phyloP scores from a whole-genome alignment of 1,140 invertebrate genomes.

The Drosophila guanche region DNA sequence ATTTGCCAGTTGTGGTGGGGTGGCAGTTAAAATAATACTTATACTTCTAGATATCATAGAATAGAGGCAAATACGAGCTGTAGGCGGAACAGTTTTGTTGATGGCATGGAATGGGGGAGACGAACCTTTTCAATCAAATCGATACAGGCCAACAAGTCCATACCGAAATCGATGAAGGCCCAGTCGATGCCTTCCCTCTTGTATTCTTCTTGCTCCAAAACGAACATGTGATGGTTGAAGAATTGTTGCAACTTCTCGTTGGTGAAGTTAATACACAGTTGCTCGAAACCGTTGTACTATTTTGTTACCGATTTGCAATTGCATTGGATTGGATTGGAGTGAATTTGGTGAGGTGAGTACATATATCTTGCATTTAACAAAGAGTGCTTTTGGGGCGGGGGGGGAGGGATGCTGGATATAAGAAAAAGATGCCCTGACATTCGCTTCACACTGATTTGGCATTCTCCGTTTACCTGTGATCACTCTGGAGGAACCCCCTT shows the following conservation, averaged over 20 bases:
- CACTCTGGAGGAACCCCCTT: conserved; percentile 19
- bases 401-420: conserved; percentile 8
- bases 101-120: conserved; percentile 46
- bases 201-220: conserved; percentile 98
- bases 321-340: conserved; percentile 28
- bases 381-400: conserved; percentile 6
- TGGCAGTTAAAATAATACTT: conserved; percentile 17
- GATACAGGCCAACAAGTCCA: conserved; percentile 98
- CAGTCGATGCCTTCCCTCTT: conserved; percentile 97
- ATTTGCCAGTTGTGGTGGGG: conserved; percentile 40
- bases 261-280: conserved; percentile 99
- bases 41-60: conserved; percentile 29
- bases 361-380: conserved; percentile 36
- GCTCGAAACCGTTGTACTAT: conserved; percentile 99
- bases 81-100: conserved; percentile 16
- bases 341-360: conserved; percentile 47
- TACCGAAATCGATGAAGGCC: conserved; percentile 99
- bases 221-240: conserved; percentile 99
- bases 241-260: conserved; percentile 99
- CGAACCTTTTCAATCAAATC: conserved; percentile 98
- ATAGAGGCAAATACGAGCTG: conserved; percentile 39
- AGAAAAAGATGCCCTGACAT: conserved; percentile 31
- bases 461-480: conserved; percentile 32
- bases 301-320: conserved; percentile 9
- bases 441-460: conserved; percentile 37